These are phyloP conservation scores for Eupeodes corollae DNA, from an alignment of 1,140 invertebrate species.

Conservation along the genomic window DNA sequence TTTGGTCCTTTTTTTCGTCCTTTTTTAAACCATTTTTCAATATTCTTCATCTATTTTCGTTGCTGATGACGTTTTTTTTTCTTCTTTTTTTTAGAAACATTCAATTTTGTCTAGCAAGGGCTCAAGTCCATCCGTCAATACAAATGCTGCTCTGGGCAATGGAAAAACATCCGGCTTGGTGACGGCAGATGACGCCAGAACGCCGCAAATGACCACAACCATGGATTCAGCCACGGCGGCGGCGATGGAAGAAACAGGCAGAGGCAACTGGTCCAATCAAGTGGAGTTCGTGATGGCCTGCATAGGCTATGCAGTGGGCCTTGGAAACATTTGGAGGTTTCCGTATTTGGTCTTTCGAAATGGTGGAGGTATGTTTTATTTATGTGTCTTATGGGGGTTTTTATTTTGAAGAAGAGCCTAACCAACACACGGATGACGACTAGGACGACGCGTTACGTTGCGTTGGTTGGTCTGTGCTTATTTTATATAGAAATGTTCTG, in stretches of 20 bases:
- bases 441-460: neutral
- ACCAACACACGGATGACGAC: too few relatives aligned
- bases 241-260: conserved; percentile 9
- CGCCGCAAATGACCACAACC: neutral
- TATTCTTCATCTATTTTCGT: neutral
- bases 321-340: conserved; percentile 77
- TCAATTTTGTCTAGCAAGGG: neutral
- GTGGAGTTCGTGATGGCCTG: conserved; percentile 60
- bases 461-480: too few relatives aligned
- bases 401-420: neutral
- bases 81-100: neutral
- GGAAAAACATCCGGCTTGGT: neutral
- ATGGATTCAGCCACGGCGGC: neutral
- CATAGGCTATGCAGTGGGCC: conserved; percentile 61
- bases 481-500: too few relatives aligned
- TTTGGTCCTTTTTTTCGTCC: neutral
- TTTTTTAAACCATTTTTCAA: neutral
- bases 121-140: neutral
- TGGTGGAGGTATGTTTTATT: conserved; percentile 49
- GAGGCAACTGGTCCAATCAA: conserved; percentile 55
- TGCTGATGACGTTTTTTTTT: neutral
- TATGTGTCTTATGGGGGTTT: neutral
- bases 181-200: neutral
- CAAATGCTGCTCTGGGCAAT: neutral
- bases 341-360: conserved; percentile 68